A percentile compares a stretch with the other conserved stretches of the same genome.
Conservation (phyloP, 2,797 vertebrate genomes). For the Oophaga sylvatica region DNA sequence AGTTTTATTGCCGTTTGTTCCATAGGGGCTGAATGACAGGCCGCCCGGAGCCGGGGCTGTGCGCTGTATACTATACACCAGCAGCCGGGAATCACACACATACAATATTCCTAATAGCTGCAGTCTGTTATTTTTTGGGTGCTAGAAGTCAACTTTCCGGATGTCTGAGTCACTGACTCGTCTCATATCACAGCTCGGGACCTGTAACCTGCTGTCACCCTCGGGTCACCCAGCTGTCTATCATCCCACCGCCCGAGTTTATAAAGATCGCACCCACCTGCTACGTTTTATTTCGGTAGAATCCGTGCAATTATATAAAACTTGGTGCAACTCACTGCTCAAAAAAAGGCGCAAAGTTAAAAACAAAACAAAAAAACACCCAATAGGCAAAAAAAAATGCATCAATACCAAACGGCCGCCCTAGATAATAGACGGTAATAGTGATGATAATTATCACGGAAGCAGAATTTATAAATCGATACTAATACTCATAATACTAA, state of each 20-base stretch:
- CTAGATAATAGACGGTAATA: neutral
- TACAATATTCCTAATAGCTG: neutral
- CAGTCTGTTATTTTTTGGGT: neutral
- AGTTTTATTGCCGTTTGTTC: constrained; percentile 21
- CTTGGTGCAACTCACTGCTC: neutral
- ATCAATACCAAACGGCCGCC: too few relatives aligned
- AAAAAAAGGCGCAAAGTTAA: too few relatives aligned
- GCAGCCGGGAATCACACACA: too few relatives aligned
- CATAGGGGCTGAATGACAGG: neutral
- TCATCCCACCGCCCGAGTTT: constrained; percentile 64
- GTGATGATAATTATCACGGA: neutral
- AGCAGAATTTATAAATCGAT: neutral
- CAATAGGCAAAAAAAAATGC: too few relatives aligned
- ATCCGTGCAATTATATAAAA: neutral
- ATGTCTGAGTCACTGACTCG: neutral
- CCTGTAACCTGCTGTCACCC: constrained; percentile 74
- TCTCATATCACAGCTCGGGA: constrained; percentile 70
- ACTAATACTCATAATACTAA: too few relatives aligned
- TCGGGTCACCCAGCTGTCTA: constrained; percentile 71
- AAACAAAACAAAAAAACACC: too few relatives aligned
- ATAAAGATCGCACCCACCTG: neutral
- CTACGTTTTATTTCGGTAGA: neutral
- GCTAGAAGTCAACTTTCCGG: neutral
- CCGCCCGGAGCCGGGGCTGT: neutral
- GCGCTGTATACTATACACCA: neutral